These are phyloP conservation scores for Marronus borbonicus DNA, from an alignment of 2,888 invertebrate genomes.

Conservation along the genomic window DNA sequence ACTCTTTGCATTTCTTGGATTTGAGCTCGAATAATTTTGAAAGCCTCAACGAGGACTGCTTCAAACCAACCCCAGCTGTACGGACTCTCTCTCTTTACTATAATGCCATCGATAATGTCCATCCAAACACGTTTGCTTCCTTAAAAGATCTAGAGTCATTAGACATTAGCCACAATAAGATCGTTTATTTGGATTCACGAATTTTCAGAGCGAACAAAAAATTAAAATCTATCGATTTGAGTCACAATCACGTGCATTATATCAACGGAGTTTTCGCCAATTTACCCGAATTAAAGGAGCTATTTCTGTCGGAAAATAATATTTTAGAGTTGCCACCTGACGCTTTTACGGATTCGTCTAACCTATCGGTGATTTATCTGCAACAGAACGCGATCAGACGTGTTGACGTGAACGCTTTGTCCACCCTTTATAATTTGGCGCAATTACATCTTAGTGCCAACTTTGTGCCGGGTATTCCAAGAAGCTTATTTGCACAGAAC, in stretches of 20 bases:
- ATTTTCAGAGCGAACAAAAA: slow-evolving; percentile 85
- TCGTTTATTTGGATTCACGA: slow-evolving; percentile 81
- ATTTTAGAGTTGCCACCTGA: slow-evolving; percentile 86
- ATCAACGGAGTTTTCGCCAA: slow-evolving; percentile 88
- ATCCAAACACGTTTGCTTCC: slow-evolving; percentile 83
- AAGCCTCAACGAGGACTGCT: slow-evolving; percentile 83
- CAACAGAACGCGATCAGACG: slow-evolving; percentile 89
- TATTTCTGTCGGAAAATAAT: slow-evolving; percentile 91
- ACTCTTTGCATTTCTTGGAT: slow-evolving; percentile 84
- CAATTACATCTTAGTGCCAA: slow-evolving; percentile 91
- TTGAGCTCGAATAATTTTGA: slow-evolving; percentile 90
- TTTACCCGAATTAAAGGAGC: slow-evolving; percentile 84
- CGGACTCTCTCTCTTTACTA: slow-evolving; percentile 87
- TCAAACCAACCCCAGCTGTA: slow-evolving; percentile 85
- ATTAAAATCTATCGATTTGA: slow-evolving; percentile 87
- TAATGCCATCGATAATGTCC: slow-evolving; percentile 85
- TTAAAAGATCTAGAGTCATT: slow-evolving; percentile 84
- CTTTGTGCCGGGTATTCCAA: slow-evolving; percentile 86
- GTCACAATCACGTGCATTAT: slow-evolving; percentile 91
- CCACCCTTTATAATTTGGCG: slow-evolving; percentile 82
- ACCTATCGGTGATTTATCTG: slow-evolving; percentile 86
- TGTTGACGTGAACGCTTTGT: slow-evolving; percentile 84
- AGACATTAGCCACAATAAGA: slow-evolving; percentile 91
- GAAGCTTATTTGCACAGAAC: slow-evolving; percentile 83
- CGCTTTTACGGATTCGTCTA: slow-evolving; percentile 84